phyloP scores from a whole-genome alignment of 1,140 invertebrate species.

The Sesamia nonagrioides region DNA sequence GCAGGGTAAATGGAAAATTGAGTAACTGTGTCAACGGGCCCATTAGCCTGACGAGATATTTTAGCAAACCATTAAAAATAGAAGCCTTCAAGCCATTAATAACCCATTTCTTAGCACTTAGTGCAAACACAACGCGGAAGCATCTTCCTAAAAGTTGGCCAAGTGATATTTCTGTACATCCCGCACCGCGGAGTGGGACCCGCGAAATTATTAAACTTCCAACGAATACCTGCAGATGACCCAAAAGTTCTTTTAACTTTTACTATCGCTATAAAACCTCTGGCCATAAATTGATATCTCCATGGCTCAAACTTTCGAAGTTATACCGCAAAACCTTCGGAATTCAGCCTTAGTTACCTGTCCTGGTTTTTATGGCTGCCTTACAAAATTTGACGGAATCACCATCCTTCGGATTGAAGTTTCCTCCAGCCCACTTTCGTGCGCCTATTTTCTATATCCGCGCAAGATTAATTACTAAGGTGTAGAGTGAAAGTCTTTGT shows the following conservation, averaged over 20 bases:
- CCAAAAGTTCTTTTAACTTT: conserved; percentile 55
- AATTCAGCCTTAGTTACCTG: conserved; percentile 23
- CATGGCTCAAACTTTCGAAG: conserved; percentile 28
- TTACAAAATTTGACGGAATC: conserved; percentile 11
- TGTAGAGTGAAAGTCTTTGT: conserved; percentile 18
- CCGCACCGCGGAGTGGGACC: neutral
- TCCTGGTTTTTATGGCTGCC: conserved; percentile 35
- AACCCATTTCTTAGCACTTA: conserved; percentile 33
- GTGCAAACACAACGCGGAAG: conserved; percentile 12
- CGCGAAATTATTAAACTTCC: conserved; percentile 37
- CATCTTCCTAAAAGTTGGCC: conserved; percentile 26
- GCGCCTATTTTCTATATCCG: neutral
- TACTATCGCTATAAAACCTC: conserved; percentile 36
- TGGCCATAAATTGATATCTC: conserved; percentile 56
- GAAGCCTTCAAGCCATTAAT: conserved; percentile 24
- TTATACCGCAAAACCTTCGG: conserved; percentile 23
- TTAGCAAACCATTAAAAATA: conserved; percentile 16
- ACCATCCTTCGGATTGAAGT: neutral
- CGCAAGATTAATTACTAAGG: conserved; percentile 3
- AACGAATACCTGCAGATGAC: conserved; percentile 41
- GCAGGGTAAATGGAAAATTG: neutral
- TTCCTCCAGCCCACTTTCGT: conserved; percentile 2
- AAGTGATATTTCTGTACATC: conserved; percentile 37
- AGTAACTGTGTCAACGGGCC: neutral
- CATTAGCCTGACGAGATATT: neutral